Evolutionary conservation across 2,113 vertebrate genomes (phyloP).

Genomic region (Acanthisitta chloris): DNA sequence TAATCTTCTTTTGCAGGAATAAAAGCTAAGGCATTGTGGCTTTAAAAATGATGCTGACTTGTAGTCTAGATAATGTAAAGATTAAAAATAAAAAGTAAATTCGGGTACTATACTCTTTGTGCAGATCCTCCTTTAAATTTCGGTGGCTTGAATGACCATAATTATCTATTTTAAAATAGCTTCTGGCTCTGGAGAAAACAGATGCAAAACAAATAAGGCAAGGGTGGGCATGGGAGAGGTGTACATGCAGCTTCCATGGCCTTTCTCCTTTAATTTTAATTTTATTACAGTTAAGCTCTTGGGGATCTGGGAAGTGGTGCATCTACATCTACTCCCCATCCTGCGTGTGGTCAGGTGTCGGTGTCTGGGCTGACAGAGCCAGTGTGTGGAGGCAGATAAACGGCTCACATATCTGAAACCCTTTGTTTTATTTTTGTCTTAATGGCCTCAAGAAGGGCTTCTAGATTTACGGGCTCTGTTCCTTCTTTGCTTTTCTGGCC

Average conservation of each 20-base stretch:
- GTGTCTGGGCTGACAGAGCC: neutral
- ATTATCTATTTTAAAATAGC: neutral
- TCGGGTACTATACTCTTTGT: neutral
- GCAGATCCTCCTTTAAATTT: neutral
- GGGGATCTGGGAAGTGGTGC: neutral
- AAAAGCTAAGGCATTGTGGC: neutral
- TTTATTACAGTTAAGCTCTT: neutral
- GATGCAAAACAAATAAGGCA: neutral
- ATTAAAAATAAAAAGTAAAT: neutral
- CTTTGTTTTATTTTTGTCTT: neutral
- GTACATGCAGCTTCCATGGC: neutral
- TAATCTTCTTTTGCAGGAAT: neutral
- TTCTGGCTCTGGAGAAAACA: neutral
- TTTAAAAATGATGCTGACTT: neutral
- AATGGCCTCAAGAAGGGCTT: neutral
- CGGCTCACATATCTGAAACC: neutral
- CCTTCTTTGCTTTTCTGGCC: neutral
- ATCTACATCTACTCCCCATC: neutral
- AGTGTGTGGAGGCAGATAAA: neutral
- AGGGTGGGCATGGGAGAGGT: neutral
- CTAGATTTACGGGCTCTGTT: neutral
- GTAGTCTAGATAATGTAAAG: neutral
- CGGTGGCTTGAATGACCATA: neutral
- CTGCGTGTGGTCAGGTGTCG: neutral
- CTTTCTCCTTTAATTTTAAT: neutral